A percentile compares a stretch with the other conserved stretches of the same genome.
Evolutionary conservation across 2,113 vertebrate genomes (phyloP).

Genomic region (Suncus etruscus): DNA sequence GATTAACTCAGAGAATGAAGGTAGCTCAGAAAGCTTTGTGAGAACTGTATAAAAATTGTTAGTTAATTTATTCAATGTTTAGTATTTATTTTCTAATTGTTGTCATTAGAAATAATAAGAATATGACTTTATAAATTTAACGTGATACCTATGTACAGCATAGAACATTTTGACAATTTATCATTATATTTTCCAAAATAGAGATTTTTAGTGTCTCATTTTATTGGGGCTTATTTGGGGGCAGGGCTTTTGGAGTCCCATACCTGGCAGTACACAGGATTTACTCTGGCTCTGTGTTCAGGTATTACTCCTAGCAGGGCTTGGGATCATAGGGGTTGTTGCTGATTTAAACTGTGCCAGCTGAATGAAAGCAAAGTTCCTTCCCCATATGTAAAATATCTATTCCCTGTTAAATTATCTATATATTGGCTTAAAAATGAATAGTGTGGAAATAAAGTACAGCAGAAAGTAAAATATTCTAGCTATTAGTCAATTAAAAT

Average conservation of each 20-base stretch:
- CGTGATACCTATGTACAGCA: background rate
- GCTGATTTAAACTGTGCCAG: too few species aligned
- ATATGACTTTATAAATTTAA: constrained; percentile 37
- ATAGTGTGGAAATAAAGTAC: background rate
- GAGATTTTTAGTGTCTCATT: constrained; percentile 35
- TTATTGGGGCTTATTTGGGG: background rate
- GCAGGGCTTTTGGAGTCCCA: too few species aligned
- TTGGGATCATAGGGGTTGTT: too few species aligned
- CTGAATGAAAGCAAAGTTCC: too few species aligned
- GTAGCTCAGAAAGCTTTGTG: background rate
- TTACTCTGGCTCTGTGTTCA: too few species aligned
- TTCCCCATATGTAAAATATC: too few species aligned
- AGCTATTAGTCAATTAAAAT: background rate
- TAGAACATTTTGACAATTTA: constrained; percentile 27
- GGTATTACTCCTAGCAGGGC: too few species aligned
- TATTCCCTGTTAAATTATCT: too few species aligned
- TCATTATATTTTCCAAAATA: background rate
- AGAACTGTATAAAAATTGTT: background rate
- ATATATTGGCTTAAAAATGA: background rate
- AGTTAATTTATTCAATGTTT: too few species aligned
- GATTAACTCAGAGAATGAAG: constrained; percentile 45
- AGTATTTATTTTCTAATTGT: too few species aligned
- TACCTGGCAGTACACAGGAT: too few species aligned
- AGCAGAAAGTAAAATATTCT: constrained; percentile 17
- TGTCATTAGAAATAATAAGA: background rate